These are phyloP conservation scores for Rotaria sp. DNA, from an alignment of 2,888 invertebrate species.

Conservation along the genomic window DNA sequence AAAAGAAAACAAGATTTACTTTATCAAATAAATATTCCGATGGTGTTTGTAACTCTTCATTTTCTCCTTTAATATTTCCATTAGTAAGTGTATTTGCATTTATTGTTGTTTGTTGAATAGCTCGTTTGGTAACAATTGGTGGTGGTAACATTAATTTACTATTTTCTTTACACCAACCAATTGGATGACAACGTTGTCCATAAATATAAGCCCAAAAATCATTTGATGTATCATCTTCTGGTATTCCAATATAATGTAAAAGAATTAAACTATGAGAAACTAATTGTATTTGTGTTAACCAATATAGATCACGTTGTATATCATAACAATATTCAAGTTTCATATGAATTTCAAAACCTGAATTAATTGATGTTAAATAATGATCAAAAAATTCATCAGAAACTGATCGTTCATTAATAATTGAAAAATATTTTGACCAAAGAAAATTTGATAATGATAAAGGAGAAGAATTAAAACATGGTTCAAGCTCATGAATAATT, in stretches of 20 bases:
- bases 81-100: neutral
- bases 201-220: neutral
- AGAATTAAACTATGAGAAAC: neutral
- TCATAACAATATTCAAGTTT: constrained; percentile 19
- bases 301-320: neutral
- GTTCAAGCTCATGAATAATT: neutral
- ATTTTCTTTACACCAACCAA: constrained; percentile 7
- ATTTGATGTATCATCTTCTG: neutral
- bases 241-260: neutral
- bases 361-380: constrained; percentile 5
- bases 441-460: neutral
- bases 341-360: neutral
- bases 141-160: constrained; percentile 22
- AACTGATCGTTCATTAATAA: neutral
- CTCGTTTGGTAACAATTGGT: neutral
- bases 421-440: neutral
- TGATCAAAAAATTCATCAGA: constrained; percentile 19
- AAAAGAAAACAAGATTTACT: no score
- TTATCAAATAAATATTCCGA: neutral
- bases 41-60: neutral
- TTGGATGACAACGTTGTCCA: neutral
- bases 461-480: neutral
- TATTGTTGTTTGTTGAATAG: neutral
- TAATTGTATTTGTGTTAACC: constrained; percentile 1
- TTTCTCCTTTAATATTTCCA: neutral